These are phyloP conservation scores for Drosophila robusta DNA, from an alignment of 2,888 invertebrate species.

Conservation along the genomic window DNA sequence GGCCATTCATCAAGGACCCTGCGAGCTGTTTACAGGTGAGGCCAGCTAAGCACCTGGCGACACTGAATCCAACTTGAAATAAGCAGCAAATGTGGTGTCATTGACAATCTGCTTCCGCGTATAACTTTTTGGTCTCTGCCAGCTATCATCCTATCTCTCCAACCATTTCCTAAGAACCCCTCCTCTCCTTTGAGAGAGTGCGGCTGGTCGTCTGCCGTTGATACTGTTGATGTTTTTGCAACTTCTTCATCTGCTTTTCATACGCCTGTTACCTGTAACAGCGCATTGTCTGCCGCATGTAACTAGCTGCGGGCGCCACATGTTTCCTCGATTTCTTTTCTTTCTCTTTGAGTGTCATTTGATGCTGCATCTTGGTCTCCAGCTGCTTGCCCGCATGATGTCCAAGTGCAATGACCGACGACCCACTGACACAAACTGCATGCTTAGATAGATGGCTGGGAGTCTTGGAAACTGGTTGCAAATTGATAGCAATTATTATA, in stretches of 20 bases:
- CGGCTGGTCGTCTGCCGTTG: conserved; percentile 22
- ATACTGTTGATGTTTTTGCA: conserved; percentile 36
- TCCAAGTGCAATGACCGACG: conserved; percentile 65
- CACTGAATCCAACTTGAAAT: conserved; percentile 61
- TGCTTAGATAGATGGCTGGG: conserved; percentile 1
- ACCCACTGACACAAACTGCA: conserved; percentile 58
- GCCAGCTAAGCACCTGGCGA: conserved; percentile 26
- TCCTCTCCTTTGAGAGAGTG: conserved; percentile 7
- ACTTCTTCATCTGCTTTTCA: conserved; percentile 39
- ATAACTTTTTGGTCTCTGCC: conserved; percentile 37
- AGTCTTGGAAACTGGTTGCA: not conserved
- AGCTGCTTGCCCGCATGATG: conserved; percentile 21
- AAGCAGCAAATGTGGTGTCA: conserved; percentile 63
- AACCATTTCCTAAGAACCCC: conserved; percentile 1
- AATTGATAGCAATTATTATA: conserved; percentile 15
- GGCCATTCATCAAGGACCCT: conserved; percentile 34
- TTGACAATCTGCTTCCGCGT: conserved; percentile 76
- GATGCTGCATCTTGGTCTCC: conserved; percentile 45
- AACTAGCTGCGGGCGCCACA: conserved; percentile 69
- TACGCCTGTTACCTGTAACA: conserved; percentile 30
- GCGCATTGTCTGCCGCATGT: conserved; percentile 61
- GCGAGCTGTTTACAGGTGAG: conserved; percentile 24
- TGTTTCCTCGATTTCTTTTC: conserved; percentile 60
- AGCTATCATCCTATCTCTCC: conserved; percentile 19
- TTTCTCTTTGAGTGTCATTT: conserved; percentile 37